Evolutionary conservation across 2,113 vertebrate species (phyloP).

Genomic region (Lucifuga dentata): DNA sequence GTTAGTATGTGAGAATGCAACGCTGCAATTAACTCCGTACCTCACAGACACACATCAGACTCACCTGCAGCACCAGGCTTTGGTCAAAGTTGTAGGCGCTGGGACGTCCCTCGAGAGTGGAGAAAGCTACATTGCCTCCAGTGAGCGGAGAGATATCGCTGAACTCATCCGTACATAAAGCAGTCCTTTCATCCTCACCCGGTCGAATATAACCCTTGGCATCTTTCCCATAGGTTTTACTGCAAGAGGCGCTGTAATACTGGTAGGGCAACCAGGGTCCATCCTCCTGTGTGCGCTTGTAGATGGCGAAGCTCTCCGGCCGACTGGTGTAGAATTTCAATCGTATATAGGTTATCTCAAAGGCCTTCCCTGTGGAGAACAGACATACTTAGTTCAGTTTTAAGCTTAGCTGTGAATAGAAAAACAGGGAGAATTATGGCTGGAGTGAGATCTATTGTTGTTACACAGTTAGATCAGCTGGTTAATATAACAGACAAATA

Average conservation of each 20-base stretch:
- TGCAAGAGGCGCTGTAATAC: slow-evolving; percentile 92
- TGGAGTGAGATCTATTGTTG: slow-evolving; percentile 19
- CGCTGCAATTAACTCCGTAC: too few species aligned
- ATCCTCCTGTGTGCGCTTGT: slow-evolving; percentile 80
- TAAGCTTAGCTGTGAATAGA: slow-evolving; percentile 27
- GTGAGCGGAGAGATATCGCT: slow-evolving; percentile 96
- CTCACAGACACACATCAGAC: slow-evolving; percentile 2
- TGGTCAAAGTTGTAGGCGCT: slow-evolving; percentile 95
- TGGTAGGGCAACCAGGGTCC: slow-evolving; percentile 93
- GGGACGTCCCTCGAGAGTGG: slow-evolving; percentile 94
- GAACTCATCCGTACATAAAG: slow-evolving; percentile 93
- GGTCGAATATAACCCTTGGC: slow-evolving; percentile 81
- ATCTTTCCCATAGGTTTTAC: slow-evolving; percentile 83
- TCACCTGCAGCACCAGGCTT: slow-evolving; percentile 89
- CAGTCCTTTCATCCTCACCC: slow-evolving; percentile 88
- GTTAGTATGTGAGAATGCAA: too few species aligned
- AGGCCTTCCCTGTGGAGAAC: slow-evolving; percentile 89
- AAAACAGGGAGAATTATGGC: slow-evolving; percentile 13
- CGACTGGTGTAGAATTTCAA: slow-evolving; percentile 96
- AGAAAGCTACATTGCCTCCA: slow-evolving; percentile 95
- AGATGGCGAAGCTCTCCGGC: slow-evolving; percentile 95
- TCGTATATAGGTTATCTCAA: slow-evolving; percentile 93
- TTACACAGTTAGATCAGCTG: slow-evolving; percentile 19
- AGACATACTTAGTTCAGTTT: slow-evolving; percentile 2
- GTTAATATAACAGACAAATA: slow-evolving; percentile 46